Conservation (phyloP, 2,888 invertebrate species). For the Spatulosminthurus flaviceps region DNA sequence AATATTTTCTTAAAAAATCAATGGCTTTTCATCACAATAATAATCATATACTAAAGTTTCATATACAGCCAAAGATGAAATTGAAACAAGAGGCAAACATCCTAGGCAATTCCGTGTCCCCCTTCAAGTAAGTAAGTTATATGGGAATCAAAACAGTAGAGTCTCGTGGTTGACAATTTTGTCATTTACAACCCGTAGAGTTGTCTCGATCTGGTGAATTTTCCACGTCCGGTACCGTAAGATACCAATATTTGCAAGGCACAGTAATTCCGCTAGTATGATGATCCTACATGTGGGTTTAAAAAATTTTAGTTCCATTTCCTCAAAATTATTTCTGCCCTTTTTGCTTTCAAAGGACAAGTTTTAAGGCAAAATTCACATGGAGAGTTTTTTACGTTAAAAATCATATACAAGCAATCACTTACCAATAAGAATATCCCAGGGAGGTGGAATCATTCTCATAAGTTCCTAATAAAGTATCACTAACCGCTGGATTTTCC, state of each 20-base stretch:
- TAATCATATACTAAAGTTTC: too few relatives aligned
- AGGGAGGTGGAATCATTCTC: background rate
- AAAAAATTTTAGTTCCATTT: background rate
- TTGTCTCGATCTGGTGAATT: constrained; percentile 52
- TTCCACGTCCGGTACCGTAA: constrained; percentile 55
- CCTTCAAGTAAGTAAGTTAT: background rate
- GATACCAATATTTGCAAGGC: constrained; percentile 54
- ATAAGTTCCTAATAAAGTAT: background rate
- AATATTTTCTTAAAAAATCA: too few relatives aligned
- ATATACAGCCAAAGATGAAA: too few relatives aligned
- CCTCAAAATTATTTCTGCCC: background rate
- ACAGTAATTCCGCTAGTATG: constrained; percentile 49
- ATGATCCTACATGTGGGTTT: constrained; percentile 52
- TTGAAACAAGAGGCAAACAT: background rate
- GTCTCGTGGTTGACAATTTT: constrained; percentile 54
- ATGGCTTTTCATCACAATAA: too few relatives aligned
- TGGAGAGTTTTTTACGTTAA: too few relatives aligned
- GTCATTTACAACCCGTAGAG: constrained; percentile 53
- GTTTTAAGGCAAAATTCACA: too few relatives aligned
- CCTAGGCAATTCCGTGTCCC: background rate
- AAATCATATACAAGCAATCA: too few relatives aligned
- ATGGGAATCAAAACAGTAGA: constrained; percentile 53
- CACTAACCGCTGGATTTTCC: background rate
- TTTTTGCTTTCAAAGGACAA: too few relatives aligned
- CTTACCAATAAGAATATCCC: background rate